phyloP scores from a whole-genome alignment of 2,797 vertebrate species.

The Cheirogaleus major region DNA sequence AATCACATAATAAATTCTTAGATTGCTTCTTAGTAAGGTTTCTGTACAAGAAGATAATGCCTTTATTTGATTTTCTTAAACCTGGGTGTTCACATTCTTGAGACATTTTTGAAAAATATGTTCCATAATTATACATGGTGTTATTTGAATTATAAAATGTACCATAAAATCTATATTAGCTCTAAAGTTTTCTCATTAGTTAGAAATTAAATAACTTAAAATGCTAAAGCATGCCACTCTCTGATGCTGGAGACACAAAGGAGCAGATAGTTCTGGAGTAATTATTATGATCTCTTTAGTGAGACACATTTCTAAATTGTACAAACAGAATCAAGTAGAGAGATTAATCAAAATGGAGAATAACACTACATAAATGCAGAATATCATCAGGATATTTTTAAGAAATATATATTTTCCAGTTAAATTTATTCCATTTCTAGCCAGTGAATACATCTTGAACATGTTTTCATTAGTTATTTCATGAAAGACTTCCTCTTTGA shows the following conservation, averaged over 20 bases:
- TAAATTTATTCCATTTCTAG: conserved; percentile 48
- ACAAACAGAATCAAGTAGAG: conserved; percentile 59
- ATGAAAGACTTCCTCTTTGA: conserved; percentile 40
- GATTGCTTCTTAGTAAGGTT: background rate
- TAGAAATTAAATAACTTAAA: conserved; percentile 78
- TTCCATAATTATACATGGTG: background rate
- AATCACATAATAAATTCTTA: conserved; percentile 1
- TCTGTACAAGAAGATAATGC: conserved; percentile 12
- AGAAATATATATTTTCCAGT: background rate
- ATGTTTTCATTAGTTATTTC: conserved; percentile 24
- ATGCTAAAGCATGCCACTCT: conserved; percentile 68
- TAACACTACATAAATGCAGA: background rate
- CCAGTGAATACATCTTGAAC: background rate
- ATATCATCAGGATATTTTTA: background rate
- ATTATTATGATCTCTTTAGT: conserved; percentile 62
- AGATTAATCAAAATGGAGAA: conserved; percentile 38
- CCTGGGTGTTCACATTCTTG: background rate
- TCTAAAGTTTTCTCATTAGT: conserved; percentile 49
- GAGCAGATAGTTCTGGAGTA: conserved; percentile 55
- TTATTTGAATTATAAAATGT: background rate
- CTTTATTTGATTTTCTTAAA: conserved; percentile 39
- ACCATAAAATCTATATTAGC: conserved; percentile 29
- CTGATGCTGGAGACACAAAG: conserved; percentile 59
- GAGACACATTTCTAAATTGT: conserved; percentile 56
- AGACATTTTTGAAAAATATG: conserved; percentile 26